Evolutionary conservation across 2,888 invertebrate species (phyloP), one percentile per base, ranked within the genome.

Genomic region (Tenthredo scrophulariae): DNA sequence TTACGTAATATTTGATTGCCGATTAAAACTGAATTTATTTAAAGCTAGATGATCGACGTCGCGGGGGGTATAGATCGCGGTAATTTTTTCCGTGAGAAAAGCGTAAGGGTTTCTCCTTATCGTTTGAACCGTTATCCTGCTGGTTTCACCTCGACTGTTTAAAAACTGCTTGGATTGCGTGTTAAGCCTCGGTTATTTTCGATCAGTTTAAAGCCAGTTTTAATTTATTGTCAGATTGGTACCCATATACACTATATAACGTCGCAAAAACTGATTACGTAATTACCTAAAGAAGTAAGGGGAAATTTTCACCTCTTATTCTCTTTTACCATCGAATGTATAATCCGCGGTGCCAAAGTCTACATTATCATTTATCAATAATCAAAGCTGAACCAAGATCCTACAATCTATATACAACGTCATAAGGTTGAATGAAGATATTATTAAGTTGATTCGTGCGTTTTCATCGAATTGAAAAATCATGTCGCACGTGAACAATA

Each of bases 181-280:
- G 74, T 13, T 4, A 43, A 46, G 10, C 74, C 22, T 74, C 74
- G 22, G 43, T 74, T 74, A 74, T 74, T 74, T 46, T 43, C 74
- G 46, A 43, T 74, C 43, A 40, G 74, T 74, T 74, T 40, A 74
- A 43, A 26, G 74, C 43, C 43, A 43, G 43, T 40, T 26, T 74
- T 22, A 43, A 74, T n/a, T 74, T 43, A 74, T 74, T 26, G 43
- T 74, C 22, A 67, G 29, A 67, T 67, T 33, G 6, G 67, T 26
- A 33, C 33, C 67, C 18, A 67, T 67, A 29, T 13, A 33, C 18
- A 13, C 10, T 29, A 10, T 72, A 43, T 46, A 40, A 43, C 43
- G 26, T 26, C 10, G 43, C 26, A 26, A 74, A 10, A 26, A 46
- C 43, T 22, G 74, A 74, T 46, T 43, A 43, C 67, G 33, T 33